Evolutionary conservation across 2,888 invertebrate genomes (phyloP).

Genomic region (Amblyteles armatorius): DNA sequence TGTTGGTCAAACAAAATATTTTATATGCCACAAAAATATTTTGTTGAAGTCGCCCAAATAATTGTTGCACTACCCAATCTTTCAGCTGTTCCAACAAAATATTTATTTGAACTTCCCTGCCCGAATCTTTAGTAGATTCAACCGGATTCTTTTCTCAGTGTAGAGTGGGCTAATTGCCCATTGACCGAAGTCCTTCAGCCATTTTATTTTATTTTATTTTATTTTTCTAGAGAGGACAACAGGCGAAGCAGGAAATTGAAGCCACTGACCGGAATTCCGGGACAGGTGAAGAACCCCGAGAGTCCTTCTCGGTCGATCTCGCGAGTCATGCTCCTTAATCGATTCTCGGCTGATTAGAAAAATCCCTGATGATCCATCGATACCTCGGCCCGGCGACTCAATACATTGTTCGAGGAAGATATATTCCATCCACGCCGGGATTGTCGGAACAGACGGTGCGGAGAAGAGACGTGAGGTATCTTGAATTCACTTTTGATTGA

Average conservation of each 20-base stretch:
- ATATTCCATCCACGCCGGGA: neutral
- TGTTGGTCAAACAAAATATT: too few species aligned
- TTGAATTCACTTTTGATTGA: conserved; percentile 67
- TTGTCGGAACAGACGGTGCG: conserved; percentile 7
- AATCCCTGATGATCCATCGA: conserved; percentile 16
- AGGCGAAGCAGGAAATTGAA: conserved; percentile 61
- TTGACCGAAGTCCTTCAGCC: too few species aligned
- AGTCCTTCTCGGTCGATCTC: conserved; percentile 37
- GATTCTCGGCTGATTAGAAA: conserved; percentile 48
- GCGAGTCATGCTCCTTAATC: conserved; percentile 60
- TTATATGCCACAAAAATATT: too few species aligned
- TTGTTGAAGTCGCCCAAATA: too few species aligned
- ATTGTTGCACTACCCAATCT: too few species aligned
- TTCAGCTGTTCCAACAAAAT: too few species aligned
- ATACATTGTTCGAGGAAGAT: neutral
- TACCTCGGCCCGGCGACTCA: neutral
- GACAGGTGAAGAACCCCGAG: conserved; percentile 42
- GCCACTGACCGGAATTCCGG: conserved; percentile 57
- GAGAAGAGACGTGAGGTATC: conserved; percentile 26
- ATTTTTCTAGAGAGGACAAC: conserved; percentile 19
- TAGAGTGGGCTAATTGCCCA: too few species aligned
- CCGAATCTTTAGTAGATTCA: too few species aligned
- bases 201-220: neutral
- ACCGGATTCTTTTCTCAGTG: too few species aligned
- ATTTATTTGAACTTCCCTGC: too few species aligned